These are phyloP conservation scores for Chiridota heheva DNA, from an alignment of 35 echinoderm and acorn worm genomes.

Conservation along the genomic window DNA sequence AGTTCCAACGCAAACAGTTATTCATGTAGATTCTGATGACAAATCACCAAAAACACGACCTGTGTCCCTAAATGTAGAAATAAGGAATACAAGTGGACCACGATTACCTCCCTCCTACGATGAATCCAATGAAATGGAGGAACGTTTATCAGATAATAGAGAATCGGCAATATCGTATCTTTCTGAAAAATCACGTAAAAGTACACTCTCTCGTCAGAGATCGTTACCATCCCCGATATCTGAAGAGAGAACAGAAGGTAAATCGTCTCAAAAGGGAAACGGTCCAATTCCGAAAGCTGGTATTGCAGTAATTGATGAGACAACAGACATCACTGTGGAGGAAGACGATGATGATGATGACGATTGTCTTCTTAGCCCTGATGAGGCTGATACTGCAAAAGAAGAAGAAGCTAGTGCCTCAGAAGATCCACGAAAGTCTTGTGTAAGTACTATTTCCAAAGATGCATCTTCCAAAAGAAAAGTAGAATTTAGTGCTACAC, in stretches of 20 bases:
- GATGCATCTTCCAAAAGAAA: slow-evolving; percentile 20
- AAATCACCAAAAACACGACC: slow-evolving; percentile 54
- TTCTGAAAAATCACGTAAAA: slow-evolving; percentile 42
- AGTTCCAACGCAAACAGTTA: slow-evolving; percentile 52
- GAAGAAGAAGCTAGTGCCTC: too few species aligned
- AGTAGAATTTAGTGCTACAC: slow-evolving; percentile 27
- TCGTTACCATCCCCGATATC: slow-evolving; percentile 56
- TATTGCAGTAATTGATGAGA: slow-evolving; percentile 41
- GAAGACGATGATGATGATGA: too few species aligned
- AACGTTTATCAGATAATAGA: slow-evolving; percentile 33
- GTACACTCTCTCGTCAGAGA: slow-evolving; percentile 31
- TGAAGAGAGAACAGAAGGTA: slow-evolving; percentile 36
- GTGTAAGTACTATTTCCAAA: slow-evolving; percentile 40
- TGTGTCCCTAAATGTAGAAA: slow-evolving; percentile 78
- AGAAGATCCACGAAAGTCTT: slow-evolving; percentile 18
- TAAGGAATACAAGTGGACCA: slow-evolving; percentile 36
- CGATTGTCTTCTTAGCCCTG: slow-evolving; percentile 36
- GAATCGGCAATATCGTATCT: slow-evolving; percentile 43
- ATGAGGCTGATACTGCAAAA: slow-evolving; percentile 11
- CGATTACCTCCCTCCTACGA: slow-evolving; percentile 79
- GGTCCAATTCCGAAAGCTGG: slow-evolving; percentile 21
- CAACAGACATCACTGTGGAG: slow-evolving; percentile 37
- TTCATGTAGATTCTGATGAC: slow-evolving; percentile 56
- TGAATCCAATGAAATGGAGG: slow-evolving; percentile 76
- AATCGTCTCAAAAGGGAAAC: slow-evolving; percentile 6